Evolutionary conservation across 2,888 invertebrate genomes (phyloP), one percentile per base, ranked within the genome.

Genomic region (Pasiphila rectangulata): DNA sequence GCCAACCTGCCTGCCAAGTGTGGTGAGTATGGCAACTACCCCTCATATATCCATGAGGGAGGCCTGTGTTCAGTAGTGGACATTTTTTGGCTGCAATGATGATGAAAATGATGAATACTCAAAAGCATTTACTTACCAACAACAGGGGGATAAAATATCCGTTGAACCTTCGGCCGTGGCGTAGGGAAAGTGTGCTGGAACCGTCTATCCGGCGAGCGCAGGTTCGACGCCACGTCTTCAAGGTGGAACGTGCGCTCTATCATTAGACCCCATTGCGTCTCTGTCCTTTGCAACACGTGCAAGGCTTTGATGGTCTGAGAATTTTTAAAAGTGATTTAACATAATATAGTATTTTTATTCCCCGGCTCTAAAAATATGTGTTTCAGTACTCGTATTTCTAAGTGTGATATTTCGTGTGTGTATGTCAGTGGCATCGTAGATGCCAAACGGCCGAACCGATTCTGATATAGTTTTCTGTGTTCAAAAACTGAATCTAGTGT

Each of bases 241-340:
- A 98, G 88, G 64, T 94, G 92, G 64, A 94, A 91, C 41, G 94
- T 93, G 49, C 93, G 91, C 60, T 94, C 92, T 44, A 98, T 92
- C 75, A 97, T 92, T 56, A 96, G 90, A 54, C 93, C 93, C 97
- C 97, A 99, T 72, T 98, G 96, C 0, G 97, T 97, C 78, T 98
- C 97, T 2, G 98, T 97, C 53, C 98, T 92, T 78, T 96, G 95
- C 30, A 96, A 91, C n/a, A 95, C 95, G 83, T 98, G 98, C 16
- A 98, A 87, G 0, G 96, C 94, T 88, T 96, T 96, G 52, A 97
- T 96, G 1, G 94, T 92, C 93, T 94, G 64, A 21, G 72, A 61
- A 15, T 25, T 0, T n/a, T 38, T 35, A 12, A 16, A 4, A 1
- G n/a, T 29, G 15, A 4, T 4, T 6, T 21, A 6, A 6, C 6